Evolutionary conservation across 2,113 vertebrate species (phyloP), one percentile per base, ranked within the genome.

Genomic region (Sisor rabdophorus): DNA sequence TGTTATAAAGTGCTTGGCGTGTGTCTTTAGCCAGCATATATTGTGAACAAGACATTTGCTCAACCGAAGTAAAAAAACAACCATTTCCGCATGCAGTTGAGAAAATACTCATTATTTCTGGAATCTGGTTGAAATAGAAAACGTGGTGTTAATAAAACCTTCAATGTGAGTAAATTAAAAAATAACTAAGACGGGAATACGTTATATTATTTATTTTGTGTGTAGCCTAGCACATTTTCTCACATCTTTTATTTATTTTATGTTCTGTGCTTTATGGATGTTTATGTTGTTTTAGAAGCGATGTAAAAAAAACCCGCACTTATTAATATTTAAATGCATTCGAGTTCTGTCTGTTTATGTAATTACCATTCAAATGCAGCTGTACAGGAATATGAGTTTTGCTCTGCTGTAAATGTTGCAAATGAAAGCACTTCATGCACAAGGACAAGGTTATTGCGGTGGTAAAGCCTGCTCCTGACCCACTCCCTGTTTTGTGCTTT

Each of bases 261-360:
- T 71, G 17, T 36, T 55, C 50, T 36, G 19, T 71, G 52, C 0
- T 32, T 15, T 15, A 71, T 10, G 52, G 52, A 32, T 20, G 47
- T 44, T 52, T 52, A 15, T 3, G 47, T 52, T 16, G 50, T 52
- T 68, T 69, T 15, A 11, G 24, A 7, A 17, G 15, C 28, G 19
- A 1, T 44, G 40, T 44, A 9, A 7, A 6, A 19, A 52, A 52
- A 52, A 20, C 20, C 2, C 12, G 2, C 8, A 11, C 65, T 69
- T 55, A 28, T 55, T 55, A 55, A 55, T 71, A 71, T 71, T 71
- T 19, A n/a, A 22, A 36, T 71, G 52, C 28, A n/a, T 71, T 71
- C 20, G 22, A 36, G 55, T 55, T 36, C 19, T 54, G 9, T 53
- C 4, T 64, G 19, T 55, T 55, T 36, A 36, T 71, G 20, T 0